Evolutionary conservation across 2,113 vertebrate genomes (phyloP), one percentile per base, ranked within the genome.

Genomic region (Eudyptes chrysolophus): DNA sequence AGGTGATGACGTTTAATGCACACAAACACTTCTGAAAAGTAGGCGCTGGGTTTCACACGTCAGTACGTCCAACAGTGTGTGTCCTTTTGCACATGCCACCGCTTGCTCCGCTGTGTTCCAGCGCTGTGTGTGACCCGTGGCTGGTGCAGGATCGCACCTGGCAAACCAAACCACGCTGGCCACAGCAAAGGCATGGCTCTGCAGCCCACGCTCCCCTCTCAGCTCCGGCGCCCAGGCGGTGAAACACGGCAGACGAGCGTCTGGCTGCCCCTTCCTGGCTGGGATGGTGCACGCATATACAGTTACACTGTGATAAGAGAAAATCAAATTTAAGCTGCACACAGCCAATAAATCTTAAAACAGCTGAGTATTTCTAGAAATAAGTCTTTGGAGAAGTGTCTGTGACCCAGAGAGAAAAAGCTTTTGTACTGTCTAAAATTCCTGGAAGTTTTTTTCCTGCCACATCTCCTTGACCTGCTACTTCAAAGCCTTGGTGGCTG

Each of bases 41-140:
- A 6, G 30, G 30, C 0, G 2, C 34, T 1, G 1, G 55, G 14
- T n/a, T 32, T 52, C 38, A 19, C 38, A 1, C 30, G 0, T 36
- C 16, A 1, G 69, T 19, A 19, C 2, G 10, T 19, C 70, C 38
- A 4, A 2, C 22, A 2, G 17, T 0, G 14, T 10, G 1, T 9
- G 36, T 78, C 81, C 57, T 13, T 57, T 6, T 6, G 19, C 72
- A 4, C 8, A 0, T 6, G 24, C 49, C 40, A 3, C 51, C 29
- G 2, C 68, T 32, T 18, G 1, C 48, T 6, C 13, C 3, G 6
- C 22, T 13, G 7, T 1, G 19, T 24, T 7, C 48, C 55, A 11
- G 49, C 27, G 2, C 36, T 3, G 40, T 8, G 4, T 6, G 20
- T 11, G 24, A n/a, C 46, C 40, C 5, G 0, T 2, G 25, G 25